Evolutionary conservation across 2,888 invertebrate genomes (phyloP).

Genomic region (Phrixothrix hirtus): DNA sequence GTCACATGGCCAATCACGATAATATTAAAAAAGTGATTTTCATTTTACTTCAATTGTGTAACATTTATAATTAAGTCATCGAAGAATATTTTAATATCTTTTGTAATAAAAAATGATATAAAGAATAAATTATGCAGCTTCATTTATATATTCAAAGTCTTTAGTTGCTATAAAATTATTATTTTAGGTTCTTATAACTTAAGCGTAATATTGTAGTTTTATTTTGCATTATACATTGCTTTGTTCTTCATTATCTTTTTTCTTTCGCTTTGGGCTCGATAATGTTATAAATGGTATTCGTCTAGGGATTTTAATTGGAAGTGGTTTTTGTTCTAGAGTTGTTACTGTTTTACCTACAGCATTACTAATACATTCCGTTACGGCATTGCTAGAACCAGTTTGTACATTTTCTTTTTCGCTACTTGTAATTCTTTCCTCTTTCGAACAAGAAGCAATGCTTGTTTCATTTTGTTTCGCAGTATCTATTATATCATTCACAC

Average conservation of each 20-base stretch:
- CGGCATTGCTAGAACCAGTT: neutral
- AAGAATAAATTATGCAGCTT: no score
- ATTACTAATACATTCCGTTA: neutral
- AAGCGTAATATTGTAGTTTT: constrained; percentile 21
- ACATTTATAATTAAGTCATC: no score
- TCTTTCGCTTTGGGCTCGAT: constrained; percentile 75
- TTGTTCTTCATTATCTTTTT: constrained; percentile 38
- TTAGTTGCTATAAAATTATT: no score
- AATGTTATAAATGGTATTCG: constrained; percentile 75
- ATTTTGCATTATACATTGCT: neutral
- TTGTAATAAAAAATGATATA: no score
- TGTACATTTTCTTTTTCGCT: neutral
- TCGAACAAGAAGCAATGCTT: neutral
- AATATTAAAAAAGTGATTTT: no score
- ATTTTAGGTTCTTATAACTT: no score
- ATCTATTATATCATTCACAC: no score
- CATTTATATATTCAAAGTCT: no score
- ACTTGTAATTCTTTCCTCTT: constrained; percentile 33
- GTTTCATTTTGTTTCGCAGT: neutral
- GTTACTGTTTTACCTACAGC: neutral
- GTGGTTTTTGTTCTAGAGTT: no score
- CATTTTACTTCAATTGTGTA: no score
- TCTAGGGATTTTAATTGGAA: constrained; percentile 65
- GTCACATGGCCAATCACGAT: no score
- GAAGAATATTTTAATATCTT: no score